Evolutionary conservation across 2,888 invertebrate genomes (phyloP), one percentile per base, ranked within the genome.

Genomic region (Calliphora vomitoria): DNA sequence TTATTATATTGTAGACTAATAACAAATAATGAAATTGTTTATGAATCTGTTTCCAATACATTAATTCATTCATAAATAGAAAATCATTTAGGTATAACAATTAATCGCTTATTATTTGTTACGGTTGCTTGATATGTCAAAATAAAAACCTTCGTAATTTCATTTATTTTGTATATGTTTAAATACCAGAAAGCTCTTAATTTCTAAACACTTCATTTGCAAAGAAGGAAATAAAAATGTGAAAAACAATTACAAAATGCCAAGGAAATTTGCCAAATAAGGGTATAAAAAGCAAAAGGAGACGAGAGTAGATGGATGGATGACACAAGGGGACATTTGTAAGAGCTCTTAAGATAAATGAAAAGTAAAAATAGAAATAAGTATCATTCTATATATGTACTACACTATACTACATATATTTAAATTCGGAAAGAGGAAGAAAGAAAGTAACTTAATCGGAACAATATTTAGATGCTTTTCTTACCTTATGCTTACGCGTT

Each of bases 401-500:
- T 13, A 13, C 5, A 5, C 6, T 53, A 62, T 5, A 31, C 5
- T 60, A 35, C 5, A 35, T 35, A 35, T 5, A 35, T 35, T 4
- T 35, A 35, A 35, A 35, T 35, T 6, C 35, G 35, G 35, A 35
- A 5, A 35, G 6, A 35, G 35, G 35, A 25, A 25, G 25, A 25
- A 25, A 25, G 25, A 25, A 25, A 25, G 25, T 25, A 25, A 25
- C 25, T 25, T 25, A 25, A 25, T 25, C 25, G 25, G 25, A 25
- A 35, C 25, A n/a, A 13, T 35, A 35, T 50, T 55, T 13, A 18
- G 50, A 47, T 60, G 68, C 4, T 10, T 47, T 69, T 55, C 92
- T 92, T 91, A 93, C 93, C 93, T 93, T 88, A 93, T 91, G 89
- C 93, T 93, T 64, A 93, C 93, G 82, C 93, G 93, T 86, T 93